These are phyloP conservation scores for Cynoglossus semilaevis DNA, from an alignment of 2,113 vertebrate genomes.

Conservation along the genomic window DNA sequence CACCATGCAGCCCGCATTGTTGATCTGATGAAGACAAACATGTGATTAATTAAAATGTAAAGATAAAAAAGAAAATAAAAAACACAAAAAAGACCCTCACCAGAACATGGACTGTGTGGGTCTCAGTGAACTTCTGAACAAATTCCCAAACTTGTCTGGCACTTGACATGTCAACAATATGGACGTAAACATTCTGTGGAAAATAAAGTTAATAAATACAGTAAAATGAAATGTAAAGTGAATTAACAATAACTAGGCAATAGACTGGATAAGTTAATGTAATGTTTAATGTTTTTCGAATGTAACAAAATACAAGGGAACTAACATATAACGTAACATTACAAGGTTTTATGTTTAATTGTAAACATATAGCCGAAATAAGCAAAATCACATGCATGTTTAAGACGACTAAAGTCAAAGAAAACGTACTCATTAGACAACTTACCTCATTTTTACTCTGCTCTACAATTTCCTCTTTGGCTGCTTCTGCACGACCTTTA, in stretches of 20 bases:
- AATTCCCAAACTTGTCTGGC: slow-evolving; percentile 82
- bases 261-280: no score
- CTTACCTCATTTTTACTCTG: slow-evolving; percentile 78
- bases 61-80: no score
- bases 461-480: slow-evolving; percentile 76
- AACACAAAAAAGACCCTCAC: slow-evolving; percentile 47
- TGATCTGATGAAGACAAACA: slow-evolving; percentile 70
- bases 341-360: no score
- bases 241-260: no score
- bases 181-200: slow-evolving; percentile 79
- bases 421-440: neutral
- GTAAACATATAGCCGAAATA: no score
- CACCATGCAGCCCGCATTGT: slow-evolving; percentile 85
- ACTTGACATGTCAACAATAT: slow-evolving; percentile 81
- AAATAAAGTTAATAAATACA: neutral
- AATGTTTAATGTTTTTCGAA: no score
- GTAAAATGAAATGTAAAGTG: no score
- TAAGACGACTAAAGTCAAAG: neutral
- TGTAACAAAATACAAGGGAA: no score
- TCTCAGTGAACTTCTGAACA: slow-evolving; percentile 75
- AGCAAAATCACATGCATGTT: no score
- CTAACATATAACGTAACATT: no score
- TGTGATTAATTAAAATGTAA: neutral
- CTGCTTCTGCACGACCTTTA: slow-evolving; percentile 72
- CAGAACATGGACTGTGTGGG: slow-evolving; percentile 78